Evolutionary conservation across 2,888 invertebrate genomes (phyloP).

Genomic region (Atherix ibis): DNA sequence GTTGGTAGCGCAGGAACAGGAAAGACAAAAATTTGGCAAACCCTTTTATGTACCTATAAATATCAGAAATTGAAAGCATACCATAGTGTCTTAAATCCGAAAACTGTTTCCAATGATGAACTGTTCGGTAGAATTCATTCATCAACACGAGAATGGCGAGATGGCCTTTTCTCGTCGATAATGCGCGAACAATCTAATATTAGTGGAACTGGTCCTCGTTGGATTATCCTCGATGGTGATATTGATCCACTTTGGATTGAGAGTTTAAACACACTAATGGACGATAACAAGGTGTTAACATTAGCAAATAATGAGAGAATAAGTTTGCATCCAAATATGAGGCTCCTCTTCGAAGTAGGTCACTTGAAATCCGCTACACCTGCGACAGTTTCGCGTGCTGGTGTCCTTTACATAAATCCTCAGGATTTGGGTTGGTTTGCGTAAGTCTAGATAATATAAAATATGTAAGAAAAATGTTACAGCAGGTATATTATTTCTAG

Average conservation of each 20-base stretch:
- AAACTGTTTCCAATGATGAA: constrained; percentile 87
- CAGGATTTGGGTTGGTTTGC: constrained; percentile 93
- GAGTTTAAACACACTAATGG: constrained; percentile 92
- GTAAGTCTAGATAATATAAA: too few relatives aligned
- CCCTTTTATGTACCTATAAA: constrained; percentile 62
- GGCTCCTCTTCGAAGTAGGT: constrained; percentile 84
- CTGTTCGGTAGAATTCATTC: constrained; percentile 89
- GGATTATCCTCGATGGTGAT: constrained; percentile 92
- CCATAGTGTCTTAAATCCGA: constrained; percentile 82
- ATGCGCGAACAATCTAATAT: constrained; percentile 90
- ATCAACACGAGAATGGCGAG: constrained; percentile 84
- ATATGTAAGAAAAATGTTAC: too few relatives aligned
- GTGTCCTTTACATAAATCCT: constrained; percentile 86
- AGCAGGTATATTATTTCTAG: constrained; percentile 32
- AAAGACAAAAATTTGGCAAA: constrained; percentile 88
- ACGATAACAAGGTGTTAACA: constrained; percentile 90
- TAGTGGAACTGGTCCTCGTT: constrained; percentile 66
- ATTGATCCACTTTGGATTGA: constrained; percentile 78
- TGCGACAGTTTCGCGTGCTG: constrained; percentile 89
- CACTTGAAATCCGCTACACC: constrained; percentile 85
- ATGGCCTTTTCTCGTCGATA: constrained; percentile 77
- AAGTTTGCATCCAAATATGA: constrained; percentile 73
- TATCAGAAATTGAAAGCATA: constrained; percentile 53
- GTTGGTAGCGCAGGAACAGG: constrained; percentile 80
- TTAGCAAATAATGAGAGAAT: constrained; percentile 91